A percentile compares a stretch with the other conserved stretches of the same genome.
These are phyloP conservation scores for Andinoacara biseriatus DNA, from an alignment of 2,113 vertebrate species.

Conservation along the genomic window DNA sequence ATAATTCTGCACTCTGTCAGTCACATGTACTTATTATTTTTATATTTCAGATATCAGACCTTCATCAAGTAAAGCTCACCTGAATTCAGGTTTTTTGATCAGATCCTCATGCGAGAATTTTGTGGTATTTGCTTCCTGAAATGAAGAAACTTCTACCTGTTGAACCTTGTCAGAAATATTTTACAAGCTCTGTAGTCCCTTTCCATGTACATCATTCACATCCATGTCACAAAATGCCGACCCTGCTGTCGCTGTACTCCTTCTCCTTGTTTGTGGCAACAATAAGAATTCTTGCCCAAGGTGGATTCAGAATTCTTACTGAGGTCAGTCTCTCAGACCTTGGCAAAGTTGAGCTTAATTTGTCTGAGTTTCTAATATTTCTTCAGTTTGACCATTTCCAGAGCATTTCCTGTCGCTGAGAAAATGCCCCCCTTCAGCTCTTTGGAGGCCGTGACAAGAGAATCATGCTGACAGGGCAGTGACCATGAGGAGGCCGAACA, in stretches of 20 bases:
- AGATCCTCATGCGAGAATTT: not conserved
- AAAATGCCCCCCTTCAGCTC: slow-evolving; percentile 14
- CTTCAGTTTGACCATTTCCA: slow-evolving; percentile 1
- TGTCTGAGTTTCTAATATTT: not conserved
- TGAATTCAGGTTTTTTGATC: not conserved
- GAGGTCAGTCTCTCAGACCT: slow-evolving; percentile 21
- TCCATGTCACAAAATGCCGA: not conserved
- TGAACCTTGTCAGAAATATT: not conserved
- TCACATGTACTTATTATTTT: not conserved
- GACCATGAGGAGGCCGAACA: slow-evolving; percentile 10
- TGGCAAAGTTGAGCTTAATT: not conserved
- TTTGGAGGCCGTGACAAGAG: slow-evolving; percentile 41
- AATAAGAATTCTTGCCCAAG: not conserved
- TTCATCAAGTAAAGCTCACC: not conserved
- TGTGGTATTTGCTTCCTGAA: not conserved
- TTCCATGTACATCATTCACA: not conserved
- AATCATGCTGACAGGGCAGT: slow-evolving; percentile 56
- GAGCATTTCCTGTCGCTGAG: slow-evolving; percentile 28
- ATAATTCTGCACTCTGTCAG: not conserved
- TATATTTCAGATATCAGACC: not conserved
- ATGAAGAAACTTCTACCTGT: not conserved
- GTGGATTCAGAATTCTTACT: not conserved
- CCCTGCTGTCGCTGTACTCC: not conserved
- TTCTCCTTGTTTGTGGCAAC: not conserved
- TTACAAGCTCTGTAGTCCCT: not conserved